Conservation (phyloP, 2,888 invertebrate species). For the Caenorhabditis sp. region DNA sequence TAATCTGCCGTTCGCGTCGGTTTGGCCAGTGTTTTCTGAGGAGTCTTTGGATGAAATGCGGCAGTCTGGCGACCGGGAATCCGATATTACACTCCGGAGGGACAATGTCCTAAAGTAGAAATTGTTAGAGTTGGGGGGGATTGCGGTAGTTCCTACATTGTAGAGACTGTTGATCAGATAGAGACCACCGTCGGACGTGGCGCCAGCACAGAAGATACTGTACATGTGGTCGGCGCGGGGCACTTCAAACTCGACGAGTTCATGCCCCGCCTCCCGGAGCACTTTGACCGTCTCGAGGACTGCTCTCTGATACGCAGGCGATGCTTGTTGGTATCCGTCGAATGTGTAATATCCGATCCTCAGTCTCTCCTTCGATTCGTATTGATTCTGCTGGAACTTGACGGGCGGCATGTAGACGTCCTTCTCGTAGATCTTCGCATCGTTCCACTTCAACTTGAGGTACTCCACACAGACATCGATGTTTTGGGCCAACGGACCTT, state of each 20-base stretch:
- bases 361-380: slow-evolving; percentile 14
- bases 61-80: slow-evolving; percentile 34
- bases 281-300: slow-evolving; percentile 39
- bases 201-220: slow-evolving; percentile 41
- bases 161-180: slow-evolving; percentile 29
- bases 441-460: slow-evolving; percentile 46
- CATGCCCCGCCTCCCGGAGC: slow-evolving; percentile 62
- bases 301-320: slow-evolving; percentile 51
- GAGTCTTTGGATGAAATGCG: slow-evolving; percentile 44
- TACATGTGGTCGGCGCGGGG: slow-evolving; percentile 61
- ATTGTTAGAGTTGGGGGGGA: neutral
- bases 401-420: slow-evolving; percentile 55
- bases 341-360: slow-evolving; percentile 43
- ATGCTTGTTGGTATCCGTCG: slow-evolving; percentile 50
- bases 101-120: slow-evolving; percentile 51
- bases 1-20: slow-evolving; percentile 23
- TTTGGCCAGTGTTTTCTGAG: slow-evolving; percentile 38
- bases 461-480: slow-evolving; percentile 50
- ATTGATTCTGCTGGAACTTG: slow-evolving; percentile 26
- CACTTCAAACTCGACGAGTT: slow-evolving; percentile 65
- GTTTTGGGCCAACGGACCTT: slow-evolving; percentile 43
- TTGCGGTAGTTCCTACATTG: slow-evolving; percentile 4
- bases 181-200: slow-evolving; percentile 51
- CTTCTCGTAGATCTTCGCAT: slow-evolving; percentile 15
- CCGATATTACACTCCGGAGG: slow-evolving; percentile 57